Evolutionary conservation across 2,113 vertebrate genomes (phyloP), one percentile per base, ranked within the genome.

Genomic region (Fulmarus glacialis): DNA sequence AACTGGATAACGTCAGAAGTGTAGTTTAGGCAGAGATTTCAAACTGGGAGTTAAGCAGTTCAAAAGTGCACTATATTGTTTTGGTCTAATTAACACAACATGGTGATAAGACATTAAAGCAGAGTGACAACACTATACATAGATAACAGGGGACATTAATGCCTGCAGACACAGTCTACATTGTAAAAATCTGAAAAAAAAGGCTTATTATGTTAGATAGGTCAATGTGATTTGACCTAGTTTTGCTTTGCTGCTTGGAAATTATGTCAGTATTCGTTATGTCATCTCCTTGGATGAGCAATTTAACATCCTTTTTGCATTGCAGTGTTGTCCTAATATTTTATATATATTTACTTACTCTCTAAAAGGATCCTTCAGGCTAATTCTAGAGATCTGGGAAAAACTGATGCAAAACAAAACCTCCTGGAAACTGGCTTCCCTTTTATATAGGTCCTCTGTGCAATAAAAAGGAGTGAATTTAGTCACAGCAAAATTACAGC

Each of bases 191-290:
- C 91, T 96, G 89, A 72, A 73, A 97, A 96, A 97, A 92, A 91
- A 82, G 91, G 95, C 97, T 98, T 98, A 98, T 98, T 98, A 97
- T 97, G 95, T 98, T 97, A 98, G 97, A 97, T 98, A 97, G 98
- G 97, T 98, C 98, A 98, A 93, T 74, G 64, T 97, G 97, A 98
- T 97, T 97, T 98, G 98, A 98, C 98, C 98, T 98, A 98, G 97
- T 98, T 98, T 98, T 97, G 96, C 95, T 97, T 97, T 98, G 97
- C 97, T 97, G 96, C 97, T 97, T 98, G 95, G 94, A 98, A 98
- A 98, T 98, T 96, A 98, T 98, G 98, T 98, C 98, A 98, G 95
- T 96, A 94, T 97, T 97, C 87, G 96, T 99, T 98, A 98, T 92
- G 97, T 99, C 99, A 99, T 96, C 95, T 96, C 95, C 64, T 87